A percentile compares a stretch with the other conserved stretches of the same genome.
Evolutionary conservation across 2,888 invertebrate species (phyloP).

Genomic region (Chromoteleia sp.): DNA sequence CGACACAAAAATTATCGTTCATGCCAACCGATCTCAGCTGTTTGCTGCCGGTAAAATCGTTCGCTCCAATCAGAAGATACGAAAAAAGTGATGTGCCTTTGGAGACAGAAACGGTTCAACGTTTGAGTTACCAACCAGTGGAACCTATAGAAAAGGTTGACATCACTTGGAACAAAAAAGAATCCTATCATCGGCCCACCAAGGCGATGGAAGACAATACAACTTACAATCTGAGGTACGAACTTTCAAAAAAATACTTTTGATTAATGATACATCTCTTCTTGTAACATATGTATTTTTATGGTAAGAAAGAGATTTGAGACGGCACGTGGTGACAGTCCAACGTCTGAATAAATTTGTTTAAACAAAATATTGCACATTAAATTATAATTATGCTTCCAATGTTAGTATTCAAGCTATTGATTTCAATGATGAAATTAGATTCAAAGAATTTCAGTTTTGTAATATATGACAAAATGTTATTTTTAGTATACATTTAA

Average conservation of each 20-base stretch:
- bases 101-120: slow-evolving; percentile 86
- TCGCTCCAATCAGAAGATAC: slow-evolving; percentile 85
- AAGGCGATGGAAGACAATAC: slow-evolving; percentile 86
- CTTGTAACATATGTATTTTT: slow-evolving; percentile 10
- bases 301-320: background rate
- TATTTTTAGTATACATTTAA: too few species aligned
- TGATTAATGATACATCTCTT: slow-evolving; percentile 42
- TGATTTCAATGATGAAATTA: background rate
- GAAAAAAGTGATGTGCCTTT: slow-evolving; percentile 86
- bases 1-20: slow-evolving; percentile 88
- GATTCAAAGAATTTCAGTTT: slow-evolving; percentile 2
- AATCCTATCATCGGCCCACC: slow-evolving; percentile 83
- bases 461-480: too few species aligned
- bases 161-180: slow-evolving; percentile 84
- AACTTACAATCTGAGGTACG: slow-evolving; percentile 87
- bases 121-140: slow-evolving; percentile 86
- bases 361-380: background rate
- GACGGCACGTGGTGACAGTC: background rate
- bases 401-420: background rate
- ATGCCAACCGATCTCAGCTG: slow-evolving; percentile 85
- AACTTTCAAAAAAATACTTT: slow-evolving; percentile 35
- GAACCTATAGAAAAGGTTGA: slow-evolving; percentile 82
- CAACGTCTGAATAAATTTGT: slow-evolving; percentile 1
- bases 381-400: background rate
- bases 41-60: slow-evolving; percentile 84